Conservation (phyloP, 2,797 vertebrate genomes). For the Poecile montanus region DNA sequence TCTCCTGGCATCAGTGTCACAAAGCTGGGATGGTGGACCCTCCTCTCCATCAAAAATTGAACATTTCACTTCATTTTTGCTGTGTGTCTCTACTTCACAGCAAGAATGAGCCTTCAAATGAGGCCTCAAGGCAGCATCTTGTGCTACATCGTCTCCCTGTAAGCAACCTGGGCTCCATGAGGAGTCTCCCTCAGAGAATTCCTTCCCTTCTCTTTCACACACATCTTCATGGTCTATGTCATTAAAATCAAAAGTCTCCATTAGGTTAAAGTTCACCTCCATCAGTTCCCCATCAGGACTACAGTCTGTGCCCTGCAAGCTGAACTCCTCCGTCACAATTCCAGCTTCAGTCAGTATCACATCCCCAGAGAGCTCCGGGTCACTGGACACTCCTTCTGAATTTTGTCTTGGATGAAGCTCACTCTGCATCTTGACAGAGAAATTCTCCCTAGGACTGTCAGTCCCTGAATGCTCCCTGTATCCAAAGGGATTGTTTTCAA, state of each 20-base stretch:
- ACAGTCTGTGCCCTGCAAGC: background rate
- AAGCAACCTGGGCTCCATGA: background rate
- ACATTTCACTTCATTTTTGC: background rate
- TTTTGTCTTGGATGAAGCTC: background rate
- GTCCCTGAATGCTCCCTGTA: background rate
- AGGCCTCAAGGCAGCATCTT: background rate
- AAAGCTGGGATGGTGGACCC: background rate
- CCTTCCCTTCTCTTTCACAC: background rate
- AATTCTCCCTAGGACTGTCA: background rate
- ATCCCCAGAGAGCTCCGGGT: background rate
- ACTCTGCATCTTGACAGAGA: background rate
- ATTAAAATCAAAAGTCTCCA: conserved; percentile 73
- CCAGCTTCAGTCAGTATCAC: background rate
- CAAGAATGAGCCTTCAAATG: background rate
- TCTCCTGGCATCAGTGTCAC: background rate
- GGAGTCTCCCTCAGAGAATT: background rate
- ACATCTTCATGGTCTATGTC: conserved; percentile 46
- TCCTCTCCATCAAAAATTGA: background rate
- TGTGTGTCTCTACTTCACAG: background rate
- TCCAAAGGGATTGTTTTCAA: background rate
- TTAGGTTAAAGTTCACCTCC: conserved; percentile 75
- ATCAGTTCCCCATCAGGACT: conserved; percentile 16
- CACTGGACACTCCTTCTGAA: background rate
- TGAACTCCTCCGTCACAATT: background rate
- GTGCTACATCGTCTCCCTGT: background rate